These are phyloP conservation scores for Protula sp. DNA, from an alignment of 2,888 invertebrate species.

Conservation along the genomic window DNA sequence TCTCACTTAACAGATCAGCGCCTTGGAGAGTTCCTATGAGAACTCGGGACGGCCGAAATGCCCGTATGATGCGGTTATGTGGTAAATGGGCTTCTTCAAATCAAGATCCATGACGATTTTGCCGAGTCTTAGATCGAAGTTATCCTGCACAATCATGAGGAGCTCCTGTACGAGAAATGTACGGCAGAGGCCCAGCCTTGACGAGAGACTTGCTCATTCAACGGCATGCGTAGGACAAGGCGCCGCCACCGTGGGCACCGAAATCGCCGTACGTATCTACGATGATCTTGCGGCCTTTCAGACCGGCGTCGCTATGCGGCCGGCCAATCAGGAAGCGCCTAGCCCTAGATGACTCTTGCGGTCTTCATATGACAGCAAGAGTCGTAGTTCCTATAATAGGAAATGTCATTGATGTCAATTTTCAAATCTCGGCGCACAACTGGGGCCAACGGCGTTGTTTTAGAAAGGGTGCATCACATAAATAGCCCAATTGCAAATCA, in stretches of 20 bases:
- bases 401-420: too few relatives aligned
- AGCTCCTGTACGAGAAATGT: constrained; percentile 92
- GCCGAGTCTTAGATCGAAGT: constrained; percentile 96
- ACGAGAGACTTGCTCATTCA: constrained; percentile 99
- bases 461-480: too few relatives aligned
- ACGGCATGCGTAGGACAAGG: constrained; percentile 97
- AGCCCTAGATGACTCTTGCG: too few relatives aligned
- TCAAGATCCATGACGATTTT: constrained; percentile 77
- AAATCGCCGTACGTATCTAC: constrained; percentile 99
- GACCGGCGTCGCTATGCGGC: constrained; percentile 94
- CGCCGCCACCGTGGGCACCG: constrained; percentile 99
- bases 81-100: constrained; percentile 89
- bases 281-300: constrained; percentile 97
- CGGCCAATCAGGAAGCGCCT: constrained; percentile 93
- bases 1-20: constrained; percentile 44
- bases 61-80: constrained; percentile 94
- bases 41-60: constrained; percentile 97
- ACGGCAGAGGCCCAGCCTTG: constrained; percentile 86
- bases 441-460: too few relatives aligned
- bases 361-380: too few relatives aligned
- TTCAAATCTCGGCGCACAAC: too few relatives aligned
- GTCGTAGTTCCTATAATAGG: too few relatives aligned
- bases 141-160: constrained; percentile 80
- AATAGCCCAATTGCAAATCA: too few relatives aligned
- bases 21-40: constrained; percentile 94